A percentile compares a stretch with the other conserved stretches of the same genome.
Evolutionary conservation across 1,140 invertebrate species (phyloP).

Genomic region (Odontomachus brunneus): DNA sequence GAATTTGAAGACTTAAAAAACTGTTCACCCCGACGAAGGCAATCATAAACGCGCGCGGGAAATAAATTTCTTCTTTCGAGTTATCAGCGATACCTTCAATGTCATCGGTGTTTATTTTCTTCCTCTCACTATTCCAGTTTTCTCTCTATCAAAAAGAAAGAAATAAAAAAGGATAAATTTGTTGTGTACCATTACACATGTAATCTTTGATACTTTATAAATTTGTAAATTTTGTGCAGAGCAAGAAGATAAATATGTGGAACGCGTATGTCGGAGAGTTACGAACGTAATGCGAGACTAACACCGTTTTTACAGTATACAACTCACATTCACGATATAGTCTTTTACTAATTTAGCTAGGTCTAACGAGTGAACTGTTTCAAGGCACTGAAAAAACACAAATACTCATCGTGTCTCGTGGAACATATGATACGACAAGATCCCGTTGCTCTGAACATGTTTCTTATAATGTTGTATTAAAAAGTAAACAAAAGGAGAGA

Average conservation of each 20-base stretch:
- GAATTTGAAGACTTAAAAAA: no score
- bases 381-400: constrained; percentile 17
- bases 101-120: not conserved
- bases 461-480: constrained; percentile 54
- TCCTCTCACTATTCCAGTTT: not conserved
- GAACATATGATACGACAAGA: constrained; percentile 42
- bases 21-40: no score
- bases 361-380: constrained; percentile 9
- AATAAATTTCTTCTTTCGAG: constrained; percentile 31
- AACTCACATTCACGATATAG: constrained; percentile 32
- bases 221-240: constrained; percentile 28
- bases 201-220: constrained; percentile 43
- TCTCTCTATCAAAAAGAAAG: constrained; percentile 13
- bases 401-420: constrained; percentile 41
- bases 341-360: constrained; percentile 43
- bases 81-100: not conserved
- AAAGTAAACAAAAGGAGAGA: not conserved
- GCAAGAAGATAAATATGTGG: not conserved
- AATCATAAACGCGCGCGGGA: not conserved
- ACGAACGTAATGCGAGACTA: constrained; percentile 16
- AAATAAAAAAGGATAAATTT: not conserved
- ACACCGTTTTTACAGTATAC: constrained; percentile 43
- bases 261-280: not conserved
- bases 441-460: constrained; percentile 59
- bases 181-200: not conserved